These are phyloP conservation scores for Zelleria hepariella DNA, from an alignment of 2,888 invertebrate species.

Conservation along the genomic window DNA sequence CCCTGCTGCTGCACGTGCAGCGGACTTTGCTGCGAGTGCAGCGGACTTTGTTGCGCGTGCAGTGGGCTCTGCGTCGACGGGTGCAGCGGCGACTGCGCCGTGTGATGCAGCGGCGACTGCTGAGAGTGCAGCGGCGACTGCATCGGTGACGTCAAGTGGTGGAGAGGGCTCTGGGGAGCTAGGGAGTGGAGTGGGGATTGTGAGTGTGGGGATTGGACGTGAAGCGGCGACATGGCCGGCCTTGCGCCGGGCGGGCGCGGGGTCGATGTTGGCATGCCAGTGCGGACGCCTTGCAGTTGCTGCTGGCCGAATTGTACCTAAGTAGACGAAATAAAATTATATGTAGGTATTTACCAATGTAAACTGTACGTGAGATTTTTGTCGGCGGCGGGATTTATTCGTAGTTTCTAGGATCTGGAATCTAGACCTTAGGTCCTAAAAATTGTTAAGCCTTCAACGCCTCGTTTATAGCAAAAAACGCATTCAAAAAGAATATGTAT, in stretches of 20 bases:
- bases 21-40: slow-evolving; percentile 50
- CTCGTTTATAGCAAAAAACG: no score
- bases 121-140: slow-evolving; percentile 37
- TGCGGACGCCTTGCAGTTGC: slow-evolving; percentile 28
- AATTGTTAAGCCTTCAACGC: no score
- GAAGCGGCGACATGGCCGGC: slow-evolving; percentile 55
- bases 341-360: no score
- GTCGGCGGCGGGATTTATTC: no score
- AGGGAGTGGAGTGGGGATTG: slow-evolving; percentile 16
- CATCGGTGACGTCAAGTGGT: slow-evolving; percentile 10
- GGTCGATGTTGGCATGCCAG: slow-evolving; percentile 24
- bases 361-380: no score
- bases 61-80: slow-evolving; percentile 56
- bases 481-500: no score
- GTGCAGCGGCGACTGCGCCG: slow-evolving; percentile 42
- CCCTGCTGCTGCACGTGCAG: slow-evolving; percentile 37
- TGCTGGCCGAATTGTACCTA: slow-evolving; percentile 53
- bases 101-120: slow-evolving; percentile 16
- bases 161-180: slow-evolving; percentile 18
- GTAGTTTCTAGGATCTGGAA: no score
- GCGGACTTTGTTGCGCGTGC: slow-evolving; percentile 54
- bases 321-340: no score
- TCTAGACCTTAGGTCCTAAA: no score
- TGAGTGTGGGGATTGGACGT: slow-evolving; percentile 46
- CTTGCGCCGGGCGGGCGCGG: slow-evolving; percentile 39